Evolutionary conservation across 2,797 vertebrate genomes (phyloP), one percentile per base, ranked within the genome.

Genomic region (Parotocinclus haroldoi): DNA sequence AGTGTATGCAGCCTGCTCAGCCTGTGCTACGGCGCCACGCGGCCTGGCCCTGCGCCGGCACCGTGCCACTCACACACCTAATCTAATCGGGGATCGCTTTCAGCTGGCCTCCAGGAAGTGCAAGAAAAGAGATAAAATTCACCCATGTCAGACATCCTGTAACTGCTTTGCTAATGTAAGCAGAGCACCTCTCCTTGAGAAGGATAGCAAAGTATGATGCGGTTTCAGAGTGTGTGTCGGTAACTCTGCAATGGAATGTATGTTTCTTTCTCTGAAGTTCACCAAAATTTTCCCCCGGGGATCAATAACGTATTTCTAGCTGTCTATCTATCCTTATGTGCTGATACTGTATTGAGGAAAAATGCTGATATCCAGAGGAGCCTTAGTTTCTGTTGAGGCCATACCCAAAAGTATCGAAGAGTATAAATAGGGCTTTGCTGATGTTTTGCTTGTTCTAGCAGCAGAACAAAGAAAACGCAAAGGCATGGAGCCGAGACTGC

Each of bases 81-180:
- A 78, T 78, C 76, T 76, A 78, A 78, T 78, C 73, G 60, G 71
- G 74, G 53, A 74, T 76, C 71, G 64, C 76, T 76, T 76, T 78
- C 61, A 73, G 76, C 66, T 66, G 62, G 67, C 61, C 63, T 44
- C 63, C 69, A 72, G 69, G 69, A 72, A 66, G 71, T 72, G 73
- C 69, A 69, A 76, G 71, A 73, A 73, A 75, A 71, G 57, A 76
- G 71, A 78, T 78, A 76, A 73, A 76, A 76, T 73, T 68, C 66
- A 68, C 76, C 63, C 73, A 71, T 75, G 73, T 76, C 76, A 78
- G 76, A 78, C 76, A 73, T 76, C 68, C 70, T 76, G 73, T 76
- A 73, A 75, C 71, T 73, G 76, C 72, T 78, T 76, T 76, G 76
- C 73, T 82, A 67, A 76, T 73, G 70, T 72, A 76, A 75, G 73